phyloP scores from a whole-genome alignment of 2,113 vertebrate species.

The Malurus melanocephalus region DNA sequence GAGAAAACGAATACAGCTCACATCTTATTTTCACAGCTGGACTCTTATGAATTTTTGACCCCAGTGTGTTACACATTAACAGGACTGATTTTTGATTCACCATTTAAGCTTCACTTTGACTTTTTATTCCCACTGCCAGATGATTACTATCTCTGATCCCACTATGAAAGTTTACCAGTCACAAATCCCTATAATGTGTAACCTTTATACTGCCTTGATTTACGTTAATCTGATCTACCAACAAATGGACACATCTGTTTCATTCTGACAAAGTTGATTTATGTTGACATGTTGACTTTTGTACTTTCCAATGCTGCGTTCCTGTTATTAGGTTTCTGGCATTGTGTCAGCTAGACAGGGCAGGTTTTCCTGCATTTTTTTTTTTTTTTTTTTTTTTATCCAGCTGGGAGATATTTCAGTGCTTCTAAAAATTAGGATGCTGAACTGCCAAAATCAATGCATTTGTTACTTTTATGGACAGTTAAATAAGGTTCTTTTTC shows the following conservation, averaged over 20 bases:
- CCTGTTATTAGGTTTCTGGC: conserved; percentile 32
- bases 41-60: conserved; percentile 43
- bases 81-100: conserved; percentile 28
- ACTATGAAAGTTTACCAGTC: conserved; percentile 42
- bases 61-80: conserved; percentile 37
- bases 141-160: conserved; percentile 18
- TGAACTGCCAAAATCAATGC: neutral
- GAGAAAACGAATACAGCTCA: conserved; percentile 45
- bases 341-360: neutral
- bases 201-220: conserved; percentile 27
- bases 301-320: conserved; percentile 32
- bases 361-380: neutral
- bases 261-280: conserved; percentile 56
- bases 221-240: conserved; percentile 53
- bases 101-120: conserved; percentile 38
- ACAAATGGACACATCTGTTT: conserved; percentile 51
- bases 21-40: conserved; percentile 42
- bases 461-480: neutral
- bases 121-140: conserved; percentile 37
- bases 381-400: neutral
- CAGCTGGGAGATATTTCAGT: neutral
- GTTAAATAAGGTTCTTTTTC: neutral
- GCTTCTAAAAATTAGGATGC: neutral
- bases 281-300: conserved; percentile 50
- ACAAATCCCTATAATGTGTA: conserved; percentile 18